phyloP scores from a whole-genome alignment of 2,888 invertebrate species.

The Oxystoma pomonae region DNA sequence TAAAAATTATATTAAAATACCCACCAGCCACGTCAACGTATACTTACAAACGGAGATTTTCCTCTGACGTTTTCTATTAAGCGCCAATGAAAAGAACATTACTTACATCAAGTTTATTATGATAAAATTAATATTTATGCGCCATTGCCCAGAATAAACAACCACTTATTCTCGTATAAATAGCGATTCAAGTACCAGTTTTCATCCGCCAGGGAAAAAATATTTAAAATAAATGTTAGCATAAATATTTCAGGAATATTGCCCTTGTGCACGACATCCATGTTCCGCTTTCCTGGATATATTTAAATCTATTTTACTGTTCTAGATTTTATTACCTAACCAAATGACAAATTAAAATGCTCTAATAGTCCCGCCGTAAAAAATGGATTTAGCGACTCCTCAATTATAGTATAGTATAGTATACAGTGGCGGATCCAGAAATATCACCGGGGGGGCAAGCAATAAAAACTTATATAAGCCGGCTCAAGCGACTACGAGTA shows the following conservation, averaged over 20 bases:
- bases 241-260: not conserved
- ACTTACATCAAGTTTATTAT: constrained; percentile 17
- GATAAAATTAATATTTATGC: constrained; percentile 20
- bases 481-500: no score
- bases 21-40: no score
- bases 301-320: not conserved
- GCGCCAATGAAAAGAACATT: constrained; percentile 7
- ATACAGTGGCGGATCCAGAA: no score
- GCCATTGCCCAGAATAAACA: constrained; percentile 20
- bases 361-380: no score
- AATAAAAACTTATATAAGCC: no score
- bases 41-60: no score
- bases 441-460: no score
- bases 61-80: constrained; percentile 23
- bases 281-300: not conserved
- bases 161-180: constrained; percentile 23
- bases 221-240: not conserved
- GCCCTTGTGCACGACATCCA: not conserved
- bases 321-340: not conserved
- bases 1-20: no score
- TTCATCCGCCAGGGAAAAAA: constrained; percentile 9
- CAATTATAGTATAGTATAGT: no score
- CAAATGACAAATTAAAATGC: not conserved
- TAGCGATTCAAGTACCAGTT: constrained; percentile 21
- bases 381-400: no score